A percentile compares a stretch with the other conserved stretches of the same genome.
phyloP scores from a whole-genome alignment of 2,113 vertebrate species.

The Aegypius monachus region DNA sequence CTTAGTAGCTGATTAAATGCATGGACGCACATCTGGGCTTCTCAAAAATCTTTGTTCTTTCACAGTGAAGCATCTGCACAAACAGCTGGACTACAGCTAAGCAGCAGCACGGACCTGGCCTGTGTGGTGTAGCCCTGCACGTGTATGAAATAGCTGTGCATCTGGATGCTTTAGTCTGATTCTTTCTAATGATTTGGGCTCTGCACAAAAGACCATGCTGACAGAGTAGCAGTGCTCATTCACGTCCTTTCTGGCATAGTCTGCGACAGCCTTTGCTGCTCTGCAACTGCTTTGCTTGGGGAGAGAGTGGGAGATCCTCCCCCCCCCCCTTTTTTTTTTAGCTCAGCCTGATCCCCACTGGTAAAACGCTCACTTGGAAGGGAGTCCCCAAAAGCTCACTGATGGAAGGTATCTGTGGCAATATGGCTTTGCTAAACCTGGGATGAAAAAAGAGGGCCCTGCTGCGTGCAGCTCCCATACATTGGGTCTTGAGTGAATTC shows the following conservation, averaged over 20 bases:
- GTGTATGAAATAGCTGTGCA: fast-evolving
- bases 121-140: fast-evolving
- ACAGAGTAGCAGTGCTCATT: not conserved
- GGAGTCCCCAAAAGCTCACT: not conserved
- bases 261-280: not conserved
- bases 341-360: not conserved
- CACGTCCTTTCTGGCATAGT: not conserved
- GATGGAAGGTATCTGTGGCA: not conserved
- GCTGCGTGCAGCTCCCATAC: fast-evolving
- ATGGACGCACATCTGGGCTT: not conserved
- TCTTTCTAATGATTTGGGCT: not conserved
- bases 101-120: not conserved
- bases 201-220: not conserved
- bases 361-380: not conserved
- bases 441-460: not conserved
- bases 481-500: not conserved
- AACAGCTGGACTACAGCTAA: not conserved
- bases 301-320: not conserved
- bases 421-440: fast-evolving
- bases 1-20: not conserved
- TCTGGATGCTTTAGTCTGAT: not conserved
- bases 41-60: not conserved
- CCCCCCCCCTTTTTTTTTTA: no score
- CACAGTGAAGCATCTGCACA: not conserved
- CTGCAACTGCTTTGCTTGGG: not conserved